These are phyloP conservation scores for Melipona beecheii DNA, from an alignment of 2,888 invertebrate genomes.

Conservation along the genomic window DNA sequence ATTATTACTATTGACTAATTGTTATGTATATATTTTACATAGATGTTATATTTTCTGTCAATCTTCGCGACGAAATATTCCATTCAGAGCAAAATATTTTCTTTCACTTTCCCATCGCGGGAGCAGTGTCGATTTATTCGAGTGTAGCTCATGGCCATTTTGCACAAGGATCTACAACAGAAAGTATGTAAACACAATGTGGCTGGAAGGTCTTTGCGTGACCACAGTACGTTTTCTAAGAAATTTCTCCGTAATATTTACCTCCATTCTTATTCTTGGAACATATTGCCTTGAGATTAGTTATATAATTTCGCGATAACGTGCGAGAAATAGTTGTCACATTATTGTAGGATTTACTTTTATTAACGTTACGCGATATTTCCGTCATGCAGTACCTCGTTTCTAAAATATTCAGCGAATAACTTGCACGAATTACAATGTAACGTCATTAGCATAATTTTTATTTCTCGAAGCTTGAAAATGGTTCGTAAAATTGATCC, in stretches of 20 bases:
- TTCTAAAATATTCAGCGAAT: neutral
- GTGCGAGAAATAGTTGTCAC: neutral
- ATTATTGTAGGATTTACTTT: neutral
- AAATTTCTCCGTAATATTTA: neutral
- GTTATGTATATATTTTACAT: neutral
- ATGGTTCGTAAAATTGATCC: too few relatives aligned
- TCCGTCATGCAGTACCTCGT: neutral
- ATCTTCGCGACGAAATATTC: neutral
- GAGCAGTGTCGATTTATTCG: neutral
- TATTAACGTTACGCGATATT: neutral
- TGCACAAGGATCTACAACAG: neutral
- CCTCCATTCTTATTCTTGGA: neutral
- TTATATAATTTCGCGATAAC: neutral
- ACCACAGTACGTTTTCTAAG: neutral
- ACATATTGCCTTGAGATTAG: neutral
- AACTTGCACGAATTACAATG: neutral
- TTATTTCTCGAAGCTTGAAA: neutral
- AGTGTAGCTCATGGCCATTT: neutral
- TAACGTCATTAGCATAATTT: neutral
- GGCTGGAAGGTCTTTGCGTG: neutral
- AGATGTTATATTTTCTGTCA: neutral
- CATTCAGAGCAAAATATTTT: neutral
- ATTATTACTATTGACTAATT: too few relatives aligned
- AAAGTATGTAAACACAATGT: conserved; percentile 8
- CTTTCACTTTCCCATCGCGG: neutral